A percentile compares a stretch with the other conserved stretches of the same genome.
Conservation (phyloP, 2,888 invertebrate genomes). For the Ptilodon capucinus region DNA sequence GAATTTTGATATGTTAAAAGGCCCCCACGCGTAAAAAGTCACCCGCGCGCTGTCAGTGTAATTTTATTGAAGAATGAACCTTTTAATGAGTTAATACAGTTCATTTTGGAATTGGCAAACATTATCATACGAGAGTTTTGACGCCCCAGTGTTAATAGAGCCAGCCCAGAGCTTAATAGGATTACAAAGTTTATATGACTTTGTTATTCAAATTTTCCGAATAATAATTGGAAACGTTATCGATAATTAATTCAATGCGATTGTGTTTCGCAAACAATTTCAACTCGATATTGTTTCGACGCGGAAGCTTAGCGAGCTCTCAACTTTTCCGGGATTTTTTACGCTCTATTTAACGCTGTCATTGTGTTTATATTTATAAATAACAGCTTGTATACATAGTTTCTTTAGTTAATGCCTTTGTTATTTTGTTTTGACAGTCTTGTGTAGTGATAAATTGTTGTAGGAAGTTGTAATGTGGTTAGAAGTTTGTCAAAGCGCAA, state of each 20-base stretch:
- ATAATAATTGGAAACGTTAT: constrained; percentile 3
- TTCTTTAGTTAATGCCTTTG: not conserved
- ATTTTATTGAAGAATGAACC: too few species aligned
- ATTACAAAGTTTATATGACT: constrained; percentile 4
- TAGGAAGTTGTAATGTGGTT: not conserved
- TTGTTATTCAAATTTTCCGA: constrained; percentile 11
- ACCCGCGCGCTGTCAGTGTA: too few species aligned
- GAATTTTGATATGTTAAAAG: too few species aligned
- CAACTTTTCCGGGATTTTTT: not conserved
- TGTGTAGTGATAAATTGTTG: not conserved
- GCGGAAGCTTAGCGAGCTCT: not conserved
- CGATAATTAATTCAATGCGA: constrained; percentile 13
- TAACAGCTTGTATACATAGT: not conserved
- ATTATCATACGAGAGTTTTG: too few species aligned
- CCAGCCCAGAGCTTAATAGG: too few species aligned
- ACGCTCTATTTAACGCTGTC: constrained; percentile 1
- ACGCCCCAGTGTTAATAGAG: too few species aligned
- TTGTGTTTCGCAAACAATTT: constrained; percentile 5
- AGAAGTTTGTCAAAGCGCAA: not conserved
- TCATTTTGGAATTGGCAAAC: too few species aligned
- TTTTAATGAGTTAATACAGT: too few species aligned
- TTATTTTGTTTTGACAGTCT: not conserved
- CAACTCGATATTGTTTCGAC: constrained; percentile 8
- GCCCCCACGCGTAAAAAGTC: too few species aligned
- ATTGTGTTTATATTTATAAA: constrained; percentile 3